Evolutionary conservation across 2,113 vertebrate genomes (phyloP).

Genomic region (Myrmophylax atrothorax): DNA sequence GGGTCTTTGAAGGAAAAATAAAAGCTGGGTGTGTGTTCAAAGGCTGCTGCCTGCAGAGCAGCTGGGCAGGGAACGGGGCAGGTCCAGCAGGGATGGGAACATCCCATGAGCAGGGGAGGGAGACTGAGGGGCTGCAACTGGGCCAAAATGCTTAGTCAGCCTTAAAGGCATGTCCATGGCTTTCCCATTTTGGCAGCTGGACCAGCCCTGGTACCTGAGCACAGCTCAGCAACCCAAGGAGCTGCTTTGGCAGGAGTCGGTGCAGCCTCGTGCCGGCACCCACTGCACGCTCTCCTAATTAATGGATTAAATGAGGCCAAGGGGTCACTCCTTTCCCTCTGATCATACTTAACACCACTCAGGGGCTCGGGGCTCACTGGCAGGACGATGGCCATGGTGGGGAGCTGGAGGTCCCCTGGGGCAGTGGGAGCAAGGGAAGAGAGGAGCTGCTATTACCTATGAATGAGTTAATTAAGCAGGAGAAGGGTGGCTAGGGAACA

Average conservation of each 20-base stretch:
- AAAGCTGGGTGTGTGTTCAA: not conserved
- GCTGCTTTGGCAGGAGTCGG: not conserved
- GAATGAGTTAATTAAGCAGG: not conserved
- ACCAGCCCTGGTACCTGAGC: not conserved
- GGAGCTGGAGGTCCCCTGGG: not conserved
- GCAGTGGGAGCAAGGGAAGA: not conserved
- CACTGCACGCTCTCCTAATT: rapidly evolving
- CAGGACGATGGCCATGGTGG: rapidly evolving
- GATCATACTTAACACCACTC: not conserved
- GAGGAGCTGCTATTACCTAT: not conserved
- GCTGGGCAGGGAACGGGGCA: not conserved
- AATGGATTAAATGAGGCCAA: not conserved
- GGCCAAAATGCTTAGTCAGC: not conserved
- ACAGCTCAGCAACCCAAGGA: not conserved
- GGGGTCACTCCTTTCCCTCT: rapidly evolving
- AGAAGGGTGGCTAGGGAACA: not conserved
- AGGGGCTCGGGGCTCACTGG: not conserved
- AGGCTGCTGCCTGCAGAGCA: not conserved
- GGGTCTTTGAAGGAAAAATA: not conserved
- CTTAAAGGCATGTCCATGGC: not conserved
- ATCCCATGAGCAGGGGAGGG: not conserved
- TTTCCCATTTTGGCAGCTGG: not conserved
- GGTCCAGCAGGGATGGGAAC: rapidly evolving
- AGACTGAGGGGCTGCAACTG: not conserved
- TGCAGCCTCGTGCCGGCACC: not conserved